These are phyloP conservation scores for Pangasianodon hypophthalmus DNA, from an alignment of 2,113 vertebrate genomes.

Conservation along the genomic window DNA sequence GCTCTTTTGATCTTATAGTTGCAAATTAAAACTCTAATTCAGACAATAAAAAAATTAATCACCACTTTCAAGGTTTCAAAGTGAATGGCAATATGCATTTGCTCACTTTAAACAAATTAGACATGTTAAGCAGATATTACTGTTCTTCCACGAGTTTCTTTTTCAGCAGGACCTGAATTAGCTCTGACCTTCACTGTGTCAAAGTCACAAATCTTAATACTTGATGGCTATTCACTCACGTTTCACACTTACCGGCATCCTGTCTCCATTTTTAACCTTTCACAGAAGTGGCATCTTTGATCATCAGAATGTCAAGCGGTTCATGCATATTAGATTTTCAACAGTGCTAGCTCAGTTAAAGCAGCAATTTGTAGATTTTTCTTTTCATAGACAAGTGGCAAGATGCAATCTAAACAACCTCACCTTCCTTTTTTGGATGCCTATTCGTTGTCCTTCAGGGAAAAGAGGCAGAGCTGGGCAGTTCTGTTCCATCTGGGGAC, in stretches of 20 bases:
- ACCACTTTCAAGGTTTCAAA: constrained; percentile 68
- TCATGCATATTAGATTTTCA: background rate
- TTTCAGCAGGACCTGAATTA: constrained; percentile 59
- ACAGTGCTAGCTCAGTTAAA: background rate
- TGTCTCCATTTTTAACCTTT: background rate
- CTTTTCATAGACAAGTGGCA: background rate
- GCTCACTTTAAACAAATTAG: constrained; percentile 54
- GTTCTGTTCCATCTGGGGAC: background rate
- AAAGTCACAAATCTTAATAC: constrained; percentile 54
- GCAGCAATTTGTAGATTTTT: background rate
- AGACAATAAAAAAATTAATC: constrained; percentile 71
- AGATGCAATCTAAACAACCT: background rate
- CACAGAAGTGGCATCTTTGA: background rate
- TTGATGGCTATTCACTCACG: constrained; percentile 9
- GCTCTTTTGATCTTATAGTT: constrained; percentile 70
- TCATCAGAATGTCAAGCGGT: background rate
- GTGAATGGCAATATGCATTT: constrained; percentile 61
- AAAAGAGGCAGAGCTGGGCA: background rate
- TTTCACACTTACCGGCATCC: background rate
- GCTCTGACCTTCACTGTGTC: constrained; percentile 63
- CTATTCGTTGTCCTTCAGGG: background rate
- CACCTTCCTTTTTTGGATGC: background rate
- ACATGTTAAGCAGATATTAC: constrained; percentile 63
- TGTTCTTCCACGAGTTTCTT: constrained; percentile 56
- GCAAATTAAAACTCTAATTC: constrained; percentile 73